Evolutionary conservation across 1,140 invertebrate genomes (phyloP).

Genomic region (Spodoptera frugiperda): DNA sequence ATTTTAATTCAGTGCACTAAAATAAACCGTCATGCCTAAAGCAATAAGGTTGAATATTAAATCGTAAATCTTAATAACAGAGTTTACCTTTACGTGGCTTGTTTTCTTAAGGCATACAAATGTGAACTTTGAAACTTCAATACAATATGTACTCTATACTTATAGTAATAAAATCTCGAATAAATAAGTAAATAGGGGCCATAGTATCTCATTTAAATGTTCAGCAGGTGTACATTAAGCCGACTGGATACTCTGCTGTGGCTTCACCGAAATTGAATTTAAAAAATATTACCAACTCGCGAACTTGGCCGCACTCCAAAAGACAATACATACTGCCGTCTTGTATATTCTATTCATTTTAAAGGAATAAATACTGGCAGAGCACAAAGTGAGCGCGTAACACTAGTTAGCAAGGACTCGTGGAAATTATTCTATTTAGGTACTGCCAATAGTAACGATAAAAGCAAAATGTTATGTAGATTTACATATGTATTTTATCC

Average conservation of each 20-base stretch:
- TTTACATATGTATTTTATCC: neutral
- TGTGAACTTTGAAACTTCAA: neutral
- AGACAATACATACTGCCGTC: conserved; percentile 78
- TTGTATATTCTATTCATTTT: conserved; percentile 82
- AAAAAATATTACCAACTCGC: conserved; percentile 83
- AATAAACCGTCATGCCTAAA: too few species aligned
- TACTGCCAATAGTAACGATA: neutral
- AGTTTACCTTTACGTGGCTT: too few species aligned
- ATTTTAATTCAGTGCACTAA: too few species aligned
- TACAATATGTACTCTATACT: neutral
- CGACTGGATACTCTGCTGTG: conserved; percentile 76
- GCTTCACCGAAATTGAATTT: conserved; percentile 84
- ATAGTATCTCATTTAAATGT: conserved; percentile 79
- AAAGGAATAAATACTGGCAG: conserved; percentile 77
- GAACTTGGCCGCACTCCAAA: conserved; percentile 82
- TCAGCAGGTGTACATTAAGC: conserved; percentile 83
- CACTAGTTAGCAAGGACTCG: conserved; percentile 56
- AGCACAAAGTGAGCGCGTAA: conserved; percentile 58
- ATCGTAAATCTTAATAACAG: too few species aligned
- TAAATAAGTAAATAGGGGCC: conserved; percentile 67
- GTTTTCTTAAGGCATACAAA: neutral
- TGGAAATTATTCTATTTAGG: conserved; percentile 14
- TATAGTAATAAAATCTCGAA: conserved; percentile 57
- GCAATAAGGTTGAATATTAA: too few species aligned
- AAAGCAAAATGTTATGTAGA: neutral